Conservation (phyloP, 1,140 invertebrate genomes). For the Drosophila obscura region DNA sequence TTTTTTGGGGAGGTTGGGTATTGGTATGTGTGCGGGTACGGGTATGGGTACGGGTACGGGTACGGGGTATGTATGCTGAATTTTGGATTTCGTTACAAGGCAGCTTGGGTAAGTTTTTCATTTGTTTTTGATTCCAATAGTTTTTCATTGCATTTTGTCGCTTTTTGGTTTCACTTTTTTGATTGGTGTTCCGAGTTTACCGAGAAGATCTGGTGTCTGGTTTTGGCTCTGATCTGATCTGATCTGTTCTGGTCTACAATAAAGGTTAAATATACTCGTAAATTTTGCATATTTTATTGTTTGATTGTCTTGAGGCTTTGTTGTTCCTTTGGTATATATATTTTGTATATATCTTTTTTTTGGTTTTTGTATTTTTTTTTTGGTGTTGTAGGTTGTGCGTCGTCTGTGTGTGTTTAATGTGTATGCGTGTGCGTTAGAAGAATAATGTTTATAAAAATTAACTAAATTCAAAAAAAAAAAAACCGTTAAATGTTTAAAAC, state of each 20-base stretch:
- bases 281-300: constrained; percentile 34
- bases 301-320: constrained; percentile 62
- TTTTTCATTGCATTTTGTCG: constrained; percentile 1
- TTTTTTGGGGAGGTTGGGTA: constrained; percentile 33
- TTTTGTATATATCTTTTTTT: constrained; percentile 1
- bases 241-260: constrained; percentile 25
- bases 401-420: constrained; percentile 52
- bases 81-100: constrained; percentile 76
- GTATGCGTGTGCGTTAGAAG: constrained; percentile 23
- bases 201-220: constrained; percentile 29
- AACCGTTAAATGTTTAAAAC: constrained; percentile 10
- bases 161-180: constrained; percentile 27
- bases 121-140: constrained; percentile 2
- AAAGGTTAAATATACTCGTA: constrained; percentile 36
- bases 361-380: constrained; percentile 31
- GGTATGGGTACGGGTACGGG: no score
- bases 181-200: constrained; percentile 20
- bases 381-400: constrained; percentile 78
- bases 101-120: constrained; percentile 66
- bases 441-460: constrained; percentile 1
- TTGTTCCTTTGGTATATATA: constrained; percentile 12
- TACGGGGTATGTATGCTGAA: constrained; percentile 39
- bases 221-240: not conserved
- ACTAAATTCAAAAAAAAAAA: not conserved
- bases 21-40: no score